phyloP scores from a whole-genome alignment of 2,113 vertebrate species.

The rabbit (Oryctolagus cuniculus) region mOryCun1.1 NC_091444.1:28991001-28991500 shows the following conservation, averaged over 20 bases:
- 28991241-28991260: background rate
- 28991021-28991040: too few relatives aligned
- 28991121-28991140: too few relatives aligned
- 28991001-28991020: too few relatives aligned
- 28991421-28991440: background rate
- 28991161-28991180: constrained; percentile 18
- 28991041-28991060: too few relatives aligned
- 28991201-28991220: background rate
- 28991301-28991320: background rate
- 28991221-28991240: background rate
- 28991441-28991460: rapidly evolving
- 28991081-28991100: too few relatives aligned
- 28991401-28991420: background rate
- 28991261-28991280: background rate
- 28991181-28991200: background rate
- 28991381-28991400: background rate
- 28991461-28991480: background rate
- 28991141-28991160: too few relatives aligned
- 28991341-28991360: background rate
- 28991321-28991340: background rate
- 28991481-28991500: too few relatives aligned
- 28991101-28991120: too few relatives aligned
- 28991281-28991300: background rate
- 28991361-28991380: background rate
- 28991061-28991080: too few relatives aligned